Evolutionary conservation across 2,888 invertebrate genomes (phyloP), one percentile per base, ranked within the genome.

Genomic region (Andricus curvator): DNA sequence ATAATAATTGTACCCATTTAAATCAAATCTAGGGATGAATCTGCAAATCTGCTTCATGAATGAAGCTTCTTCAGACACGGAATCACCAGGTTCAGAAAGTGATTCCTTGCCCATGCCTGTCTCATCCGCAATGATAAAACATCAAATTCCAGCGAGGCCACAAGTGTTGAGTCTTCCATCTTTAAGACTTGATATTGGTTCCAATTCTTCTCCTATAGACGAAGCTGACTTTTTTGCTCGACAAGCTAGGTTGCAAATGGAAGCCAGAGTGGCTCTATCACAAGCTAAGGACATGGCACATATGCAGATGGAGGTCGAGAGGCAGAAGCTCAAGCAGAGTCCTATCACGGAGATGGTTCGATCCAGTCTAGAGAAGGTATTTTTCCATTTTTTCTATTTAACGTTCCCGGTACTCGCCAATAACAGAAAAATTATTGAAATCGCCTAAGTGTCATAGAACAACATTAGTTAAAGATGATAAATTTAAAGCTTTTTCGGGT

Each of bases 31-130:
- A 97, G 97, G 97, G 87, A 98, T 97, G 96, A 98, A 98, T 94
- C 95, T 98, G 78, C 98, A 98, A 94, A 98, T 98, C 90, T 98
- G 98, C 94, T 98, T 98, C 93, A 97, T 98, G 97, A 98, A 98
- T 93, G 98, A 98, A 93, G 96, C 97, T 80, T 96, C 96, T 82
- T 97, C 97, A 78, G 97, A 97, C 92, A 96, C 95, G 88, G 97
- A 97, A 92, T 96, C 96, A 87, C 96, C 96, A 85, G 94, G 94
- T 84, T 96, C 96, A 79, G 97, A 97, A 88, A 94, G 95, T 85
- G 97, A 97, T 44, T 78, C 78, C 41, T 84, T 87, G 1, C 86
- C 88, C 4, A 82, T 85, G 5, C 87, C 89, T 6, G 83, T 84
- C 6, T 86, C 87, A 2, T 84, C 85, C 9, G 68, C 85, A n/a